These are phyloP conservation scores for Mus minutoides DNA, from an alignment of 2,797 vertebrate genomes.

Conservation along the genomic window DNA sequence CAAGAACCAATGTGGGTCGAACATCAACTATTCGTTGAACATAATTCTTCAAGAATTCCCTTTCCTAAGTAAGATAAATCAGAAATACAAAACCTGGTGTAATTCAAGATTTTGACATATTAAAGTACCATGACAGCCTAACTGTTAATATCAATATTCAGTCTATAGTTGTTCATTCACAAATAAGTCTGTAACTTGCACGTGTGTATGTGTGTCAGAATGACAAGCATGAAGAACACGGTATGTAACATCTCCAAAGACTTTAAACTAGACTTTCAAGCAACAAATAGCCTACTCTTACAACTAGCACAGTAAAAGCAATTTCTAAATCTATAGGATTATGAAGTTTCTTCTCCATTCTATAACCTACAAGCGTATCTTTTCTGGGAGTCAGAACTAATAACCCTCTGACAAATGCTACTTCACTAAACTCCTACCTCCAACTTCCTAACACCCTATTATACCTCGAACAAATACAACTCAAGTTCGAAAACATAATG, in stretches of 20 bases:
- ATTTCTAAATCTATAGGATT: constrained; percentile 3
- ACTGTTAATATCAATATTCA: constrained; percentile 43
- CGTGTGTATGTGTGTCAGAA: not conserved
- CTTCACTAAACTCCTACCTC: constrained; percentile 56
- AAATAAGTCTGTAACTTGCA: constrained; percentile 31
- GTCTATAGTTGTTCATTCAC: constrained; percentile 24
- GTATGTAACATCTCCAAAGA: not conserved
- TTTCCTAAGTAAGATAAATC: constrained; percentile 90
- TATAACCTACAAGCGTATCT: constrained; percentile 33
- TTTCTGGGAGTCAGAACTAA: constrained; percentile 12
- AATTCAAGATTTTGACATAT: constrained; percentile 28
- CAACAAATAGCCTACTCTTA: not conserved
- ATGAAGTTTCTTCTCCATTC: constrained; percentile 18
- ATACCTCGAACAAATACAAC: not conserved
- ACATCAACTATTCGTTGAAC: constrained; percentile 98
- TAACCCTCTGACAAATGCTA: not conserved
- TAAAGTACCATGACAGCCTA: constrained; percentile 51
- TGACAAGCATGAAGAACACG: constrained; percentile 31
- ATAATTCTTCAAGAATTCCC: constrained; percentile 98
- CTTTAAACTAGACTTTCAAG: not conserved
- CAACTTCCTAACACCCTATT: not conserved
- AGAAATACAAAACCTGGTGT: constrained; percentile 48
- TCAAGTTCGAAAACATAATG: constrained; percentile 48
- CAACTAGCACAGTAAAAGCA: not conserved
- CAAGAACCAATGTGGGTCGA: constrained; percentile 96